Evolutionary conservation across 2,888 invertebrate genomes (phyloP).

Genomic region (Lasiommata megera): DNA sequence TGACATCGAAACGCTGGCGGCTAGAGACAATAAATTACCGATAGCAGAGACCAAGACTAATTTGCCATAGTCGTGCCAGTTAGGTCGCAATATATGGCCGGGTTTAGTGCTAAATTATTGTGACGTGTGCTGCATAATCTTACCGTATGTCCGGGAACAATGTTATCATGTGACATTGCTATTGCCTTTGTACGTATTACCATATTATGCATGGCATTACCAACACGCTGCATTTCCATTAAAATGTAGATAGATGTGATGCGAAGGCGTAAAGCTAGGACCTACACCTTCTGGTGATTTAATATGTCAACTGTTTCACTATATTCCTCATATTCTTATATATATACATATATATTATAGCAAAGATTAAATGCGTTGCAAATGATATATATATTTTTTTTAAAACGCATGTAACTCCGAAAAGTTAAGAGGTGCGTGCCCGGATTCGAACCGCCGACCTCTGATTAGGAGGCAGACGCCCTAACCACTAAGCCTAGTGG

Average conservation of each 20-base stretch:
- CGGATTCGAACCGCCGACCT: too few species aligned
- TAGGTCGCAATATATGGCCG: constrained; percentile 21
- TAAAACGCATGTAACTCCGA: too few species aligned
- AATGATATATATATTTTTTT: too few species aligned
- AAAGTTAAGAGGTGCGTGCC: too few species aligned
- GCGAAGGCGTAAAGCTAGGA: too few species aligned
- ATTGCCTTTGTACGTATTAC: constrained; percentile 20
- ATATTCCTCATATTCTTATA: too few species aligned
- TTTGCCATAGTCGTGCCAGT: constrained; percentile 23
- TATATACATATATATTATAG: too few species aligned
- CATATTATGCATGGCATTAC: constrained; percentile 9
- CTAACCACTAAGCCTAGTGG: too few species aligned
- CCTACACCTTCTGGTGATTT: too few species aligned
- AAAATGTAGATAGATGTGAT: neutral
- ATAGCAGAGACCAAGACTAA: constrained; percentile 24
- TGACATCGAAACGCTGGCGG: constrained; percentile 2
- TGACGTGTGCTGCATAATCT: constrained; percentile 31
- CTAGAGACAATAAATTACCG: constrained; percentile 26
- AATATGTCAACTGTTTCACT: too few species aligned
- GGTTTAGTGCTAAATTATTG: constrained; percentile 29
- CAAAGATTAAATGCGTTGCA: too few species aligned
- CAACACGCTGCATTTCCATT: constrained; percentile 1
- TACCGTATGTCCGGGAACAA: constrained; percentile 24
- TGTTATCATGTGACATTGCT: constrained; percentile 28
- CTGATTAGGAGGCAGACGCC: too few species aligned